Evolutionary conservation across 2,113 vertebrate species (phyloP).

Genomic region (Semnopithecus entellus): DNA sequence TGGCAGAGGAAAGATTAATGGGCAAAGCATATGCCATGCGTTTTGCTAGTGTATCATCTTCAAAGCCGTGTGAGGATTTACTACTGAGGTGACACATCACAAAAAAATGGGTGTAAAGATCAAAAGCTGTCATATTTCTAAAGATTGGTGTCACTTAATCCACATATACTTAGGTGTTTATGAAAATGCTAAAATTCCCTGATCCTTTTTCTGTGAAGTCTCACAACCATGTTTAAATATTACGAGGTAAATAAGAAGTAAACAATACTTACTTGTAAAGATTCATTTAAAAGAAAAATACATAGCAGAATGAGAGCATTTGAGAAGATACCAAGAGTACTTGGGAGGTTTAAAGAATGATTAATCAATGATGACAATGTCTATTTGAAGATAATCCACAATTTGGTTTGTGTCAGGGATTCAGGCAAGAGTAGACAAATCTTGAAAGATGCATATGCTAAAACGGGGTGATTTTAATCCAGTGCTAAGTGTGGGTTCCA

Average conservation of each 20-base stretch:
- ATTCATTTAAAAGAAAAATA: neutral
- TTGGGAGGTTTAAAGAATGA: neutral
- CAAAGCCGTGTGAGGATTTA: neutral
- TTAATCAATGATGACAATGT: neutral
- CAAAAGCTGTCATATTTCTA: neutral
- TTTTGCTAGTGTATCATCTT: constrained; percentile 1
- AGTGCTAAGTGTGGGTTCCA: neutral
- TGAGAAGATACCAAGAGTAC: neutral
- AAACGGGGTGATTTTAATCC: neutral
- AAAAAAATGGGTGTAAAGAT: neutral
- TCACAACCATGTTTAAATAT: neutral
- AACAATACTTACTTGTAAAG: neutral
- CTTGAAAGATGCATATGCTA: neutral
- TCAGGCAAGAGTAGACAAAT: neutral
- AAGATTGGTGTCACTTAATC: neutral
- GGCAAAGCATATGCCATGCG: neutral
- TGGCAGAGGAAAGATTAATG: neutral
- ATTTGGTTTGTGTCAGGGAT: neutral
- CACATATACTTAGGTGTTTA: neutral
- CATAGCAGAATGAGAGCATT: neutral
- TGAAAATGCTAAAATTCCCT: neutral
- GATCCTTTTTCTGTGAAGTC: neutral
- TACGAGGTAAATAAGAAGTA: neutral
- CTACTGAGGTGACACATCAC: neutral
- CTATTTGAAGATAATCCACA: neutral